phyloP scores from a whole-genome alignment of 2,113 vertebrate species.

The Rhabdornis inornatus region DNA sequence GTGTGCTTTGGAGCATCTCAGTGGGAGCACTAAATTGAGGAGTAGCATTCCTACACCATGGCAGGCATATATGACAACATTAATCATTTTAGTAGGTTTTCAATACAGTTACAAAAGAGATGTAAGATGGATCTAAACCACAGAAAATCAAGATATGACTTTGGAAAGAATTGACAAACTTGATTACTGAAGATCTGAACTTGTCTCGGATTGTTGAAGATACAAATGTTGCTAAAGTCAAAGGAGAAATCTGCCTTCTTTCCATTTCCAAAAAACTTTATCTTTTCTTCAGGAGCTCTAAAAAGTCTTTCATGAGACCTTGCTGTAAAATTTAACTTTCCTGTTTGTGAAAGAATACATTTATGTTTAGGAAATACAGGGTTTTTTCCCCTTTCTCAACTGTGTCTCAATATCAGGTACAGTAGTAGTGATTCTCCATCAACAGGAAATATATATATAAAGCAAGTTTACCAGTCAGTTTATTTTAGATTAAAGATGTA shows the following conservation, averaged over 20 bases:
- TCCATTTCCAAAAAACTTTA: not conserved
- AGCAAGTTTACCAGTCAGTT: conserved; percentile 47
- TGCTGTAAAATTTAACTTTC: not conserved
- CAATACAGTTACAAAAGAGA: not conserved
- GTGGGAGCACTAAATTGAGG: not conserved
- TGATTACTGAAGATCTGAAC: not conserved
- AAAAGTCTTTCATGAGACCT: not conserved
- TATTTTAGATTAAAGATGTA: conserved; percentile 63
- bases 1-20: not conserved
- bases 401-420: not conserved
- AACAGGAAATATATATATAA: conserved; percentile 9
- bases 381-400: not conserved
- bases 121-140: not conserved
- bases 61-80: not conserved
- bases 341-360: not conserved
- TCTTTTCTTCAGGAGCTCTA: not conserved
- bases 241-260: not conserved
- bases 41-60: not conserved
- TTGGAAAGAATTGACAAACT: not conserved
- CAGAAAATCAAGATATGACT: not conserved
- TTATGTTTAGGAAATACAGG: not conserved
- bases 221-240: not conserved
- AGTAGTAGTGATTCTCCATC: not conserved
- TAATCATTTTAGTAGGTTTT: not conserved
- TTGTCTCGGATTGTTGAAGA: not conserved